Conservation (phyloP, 2,797 vertebrate genomes). For the Microctenopoma stevenorrisi region DNA sequence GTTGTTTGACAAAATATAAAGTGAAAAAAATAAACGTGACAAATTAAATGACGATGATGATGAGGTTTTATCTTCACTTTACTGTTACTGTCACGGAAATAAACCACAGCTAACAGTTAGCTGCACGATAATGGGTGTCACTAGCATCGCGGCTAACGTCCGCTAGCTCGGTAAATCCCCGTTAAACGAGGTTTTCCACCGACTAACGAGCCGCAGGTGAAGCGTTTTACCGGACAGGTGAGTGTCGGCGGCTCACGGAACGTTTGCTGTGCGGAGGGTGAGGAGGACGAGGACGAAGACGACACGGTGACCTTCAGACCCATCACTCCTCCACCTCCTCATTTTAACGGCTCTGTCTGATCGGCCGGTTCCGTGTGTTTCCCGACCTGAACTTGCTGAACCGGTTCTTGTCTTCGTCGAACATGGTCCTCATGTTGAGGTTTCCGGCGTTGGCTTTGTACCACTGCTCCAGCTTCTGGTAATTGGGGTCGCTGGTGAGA, state of each 20-base stretch:
- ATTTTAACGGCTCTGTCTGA: background rate
- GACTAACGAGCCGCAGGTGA: fast-evolving
- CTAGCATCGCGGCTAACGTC: slow-evolving; percentile 55
- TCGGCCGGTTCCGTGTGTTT: background rate
- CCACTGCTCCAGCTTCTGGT: slow-evolving; percentile 86
- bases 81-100: background rate
- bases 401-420: slow-evolving; percentile 82
- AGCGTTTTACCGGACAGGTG: fast-evolving
- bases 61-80: no score
- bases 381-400: slow-evolving; percentile 87
- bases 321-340: no score
- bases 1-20: no score
- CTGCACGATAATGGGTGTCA: slow-evolving; percentile 53
- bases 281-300: background rate
- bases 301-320: slow-evolving; percentile 55
- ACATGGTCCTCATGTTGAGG: slow-evolving; percentile 87
- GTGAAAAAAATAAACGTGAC: no score
- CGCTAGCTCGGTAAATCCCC: background rate
- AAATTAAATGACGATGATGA: no score
- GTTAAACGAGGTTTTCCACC: fast-evolving
- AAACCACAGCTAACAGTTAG: background rate
- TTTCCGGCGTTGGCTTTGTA: slow-evolving; percentile 71
- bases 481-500: slow-evolving; percentile 82
- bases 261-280: fast-evolving
- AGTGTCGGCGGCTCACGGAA: background rate